A percentile compares a stretch with the other conserved stretches of the same genome.
These are phyloP conservation scores for Oxyteleia sp. DNA, from an alignment of 2,888 invertebrate species.

Conservation along the genomic window DNA sequence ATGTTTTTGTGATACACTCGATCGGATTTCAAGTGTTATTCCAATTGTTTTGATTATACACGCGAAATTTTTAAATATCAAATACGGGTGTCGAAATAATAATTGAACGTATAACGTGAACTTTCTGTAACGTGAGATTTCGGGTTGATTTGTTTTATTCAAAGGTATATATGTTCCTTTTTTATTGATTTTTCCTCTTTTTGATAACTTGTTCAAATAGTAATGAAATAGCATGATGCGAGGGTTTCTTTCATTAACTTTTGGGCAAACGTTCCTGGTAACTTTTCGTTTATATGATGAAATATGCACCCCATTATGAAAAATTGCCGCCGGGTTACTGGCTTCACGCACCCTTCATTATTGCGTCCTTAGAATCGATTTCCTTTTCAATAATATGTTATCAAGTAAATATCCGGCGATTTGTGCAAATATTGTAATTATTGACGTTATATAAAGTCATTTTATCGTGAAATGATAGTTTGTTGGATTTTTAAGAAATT, in stretches of 20 bases:
- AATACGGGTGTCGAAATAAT: neutral
- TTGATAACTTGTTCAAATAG: constrained; percentile 4
- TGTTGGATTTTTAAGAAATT: no score
- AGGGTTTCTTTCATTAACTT: constrained; percentile 42
- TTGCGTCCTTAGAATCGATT: constrained; percentile 17
- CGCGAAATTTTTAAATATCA: neutral
- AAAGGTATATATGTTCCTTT: neutral
- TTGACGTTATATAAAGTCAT: no score
- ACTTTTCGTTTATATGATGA: constrained; percentile 38
- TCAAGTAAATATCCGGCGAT: constrained; percentile 16
- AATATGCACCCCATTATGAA: constrained; percentile 48
- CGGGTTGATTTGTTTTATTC: no score
- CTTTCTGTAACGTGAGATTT: no score
- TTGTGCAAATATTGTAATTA: constrained; percentile 27
- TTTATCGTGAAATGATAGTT: no score
- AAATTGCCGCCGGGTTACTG: constrained; percentile 40
- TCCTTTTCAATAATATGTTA: constrained; percentile 39
- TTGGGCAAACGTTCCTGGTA: constrained; percentile 17
- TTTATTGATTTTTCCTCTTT: neutral
- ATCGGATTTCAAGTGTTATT: constrained; percentile 46
- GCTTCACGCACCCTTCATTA: constrained; percentile 34
- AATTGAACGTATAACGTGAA: neutral
- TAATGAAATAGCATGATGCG: neutral
- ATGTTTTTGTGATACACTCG: constrained; percentile 48
- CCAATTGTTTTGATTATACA: constrained; percentile 26